Conservation (phyloP, 1,140 invertebrate species). For the Ips nitidus region DNA sequence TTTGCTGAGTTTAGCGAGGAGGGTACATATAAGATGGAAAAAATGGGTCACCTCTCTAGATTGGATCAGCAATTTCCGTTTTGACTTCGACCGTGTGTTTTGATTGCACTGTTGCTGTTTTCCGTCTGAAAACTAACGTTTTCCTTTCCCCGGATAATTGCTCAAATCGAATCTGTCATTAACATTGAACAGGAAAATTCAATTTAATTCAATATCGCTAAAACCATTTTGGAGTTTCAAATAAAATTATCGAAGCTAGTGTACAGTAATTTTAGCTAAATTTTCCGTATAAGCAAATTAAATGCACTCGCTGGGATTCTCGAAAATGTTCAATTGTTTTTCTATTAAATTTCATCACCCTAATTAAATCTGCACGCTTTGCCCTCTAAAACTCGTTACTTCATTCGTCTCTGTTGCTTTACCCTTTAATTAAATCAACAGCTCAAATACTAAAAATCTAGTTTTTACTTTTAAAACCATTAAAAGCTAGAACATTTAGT, state of each 20-base stretch:
- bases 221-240: slow-evolving; percentile 8
- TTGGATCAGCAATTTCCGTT: background rate
- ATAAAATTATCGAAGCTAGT: background rate
- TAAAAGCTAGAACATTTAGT: no score
- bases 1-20: slow-evolving; percentile 7
- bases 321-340: no score
- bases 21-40: background rate
- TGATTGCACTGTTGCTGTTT: background rate
- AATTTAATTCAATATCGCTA: slow-evolving; percentile 2
- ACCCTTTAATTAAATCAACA: no score
- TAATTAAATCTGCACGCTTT: no score
- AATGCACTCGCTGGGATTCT: background rate
- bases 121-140: background rate
- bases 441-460: no score
- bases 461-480: no score
- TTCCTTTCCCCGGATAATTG: background rate
- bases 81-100: background rate
- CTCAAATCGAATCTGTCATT: slow-evolving; percentile 1
- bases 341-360: no score
- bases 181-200: slow-evolving; percentile 8
- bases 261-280: background rate
- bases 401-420: no score
- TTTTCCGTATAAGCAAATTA: slow-evolving; percentile 1
- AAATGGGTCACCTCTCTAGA: slow-evolving; percentile 2
- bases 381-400: no score